Base-by-base conservation (phyloP, 2,888 invertebrate genomes). In the Conops quadrifasciatus region DNA sequence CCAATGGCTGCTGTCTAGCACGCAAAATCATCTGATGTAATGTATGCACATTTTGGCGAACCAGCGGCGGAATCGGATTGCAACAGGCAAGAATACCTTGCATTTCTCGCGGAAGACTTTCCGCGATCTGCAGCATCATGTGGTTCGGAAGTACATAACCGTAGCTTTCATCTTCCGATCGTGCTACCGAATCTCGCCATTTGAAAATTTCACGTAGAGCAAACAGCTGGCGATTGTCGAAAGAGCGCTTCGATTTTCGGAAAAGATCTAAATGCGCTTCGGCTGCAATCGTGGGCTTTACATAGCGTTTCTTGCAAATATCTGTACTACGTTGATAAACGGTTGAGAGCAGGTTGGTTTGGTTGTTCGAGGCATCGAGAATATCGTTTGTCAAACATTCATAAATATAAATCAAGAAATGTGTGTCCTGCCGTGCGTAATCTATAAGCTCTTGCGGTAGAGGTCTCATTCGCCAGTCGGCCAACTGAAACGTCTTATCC, bases 81-180 rank as follows among this genome's bases (percentile, higher is more conserved):
- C 98, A 98, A 80, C 96, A 94, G 0, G 97, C 96, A 72, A 94
- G 85, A 72, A 99, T 92, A 1, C 98, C 98, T 81, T 96, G 95
- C 88, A 94, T 90, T 87, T 97, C 97, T 68, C 95, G 89, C 0
- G 97, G 98, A 72, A 98, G 84, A 24, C 89, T 88, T 85, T 97
- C 96, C 0, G 95, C 91, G 72, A 98, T 93, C 82, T 95, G 91
- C 68, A 98, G 82, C 86, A 99, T 84, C 97, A 97, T 97, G 85
- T 98, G 97, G 86, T 97, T 97, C 0, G 98, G 98, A 71, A 99
- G 87, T 62, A 99, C 93, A 86, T 95, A 98, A 89, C 91, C 92
- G 56, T 89, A 89, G 82, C 97, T 97, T 85, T 99, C 98, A 85
- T 99, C 99, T 80, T 96, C 92, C 69, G 88, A 85, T 36, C 98